Conservation (phyloP, 2,113 vertebrate species). For the Ia io region DNA sequence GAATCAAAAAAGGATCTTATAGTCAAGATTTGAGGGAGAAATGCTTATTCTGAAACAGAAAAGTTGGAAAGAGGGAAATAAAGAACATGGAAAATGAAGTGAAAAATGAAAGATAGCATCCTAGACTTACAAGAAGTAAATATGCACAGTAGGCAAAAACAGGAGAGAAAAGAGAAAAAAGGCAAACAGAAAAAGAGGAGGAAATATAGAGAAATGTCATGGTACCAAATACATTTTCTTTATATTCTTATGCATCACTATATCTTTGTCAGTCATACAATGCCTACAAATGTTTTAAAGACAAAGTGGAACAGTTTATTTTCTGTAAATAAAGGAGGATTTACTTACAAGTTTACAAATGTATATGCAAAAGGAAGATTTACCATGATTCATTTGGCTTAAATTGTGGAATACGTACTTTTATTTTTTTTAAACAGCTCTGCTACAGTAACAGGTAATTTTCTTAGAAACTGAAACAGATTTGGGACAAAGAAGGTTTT, state of each 20-base stretch:
- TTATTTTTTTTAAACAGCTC: background rate
- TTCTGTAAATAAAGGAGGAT: background rate
- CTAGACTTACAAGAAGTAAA: background rate
- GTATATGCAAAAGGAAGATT: background rate
- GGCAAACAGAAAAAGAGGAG: background rate
- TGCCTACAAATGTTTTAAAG: background rate
- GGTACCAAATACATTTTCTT: background rate
- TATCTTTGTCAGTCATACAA: background rate
- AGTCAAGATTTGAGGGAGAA: background rate
- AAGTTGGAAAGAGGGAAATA: background rate
- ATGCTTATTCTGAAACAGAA: background rate
- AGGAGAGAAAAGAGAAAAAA: background rate
- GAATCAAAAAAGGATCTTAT: background rate
- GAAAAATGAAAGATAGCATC: background rate
- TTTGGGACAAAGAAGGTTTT: conserved; percentile 42
- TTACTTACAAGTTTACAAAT: background rate
- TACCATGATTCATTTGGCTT: background rate
- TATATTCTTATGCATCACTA: background rate
- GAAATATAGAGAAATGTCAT: background rate
- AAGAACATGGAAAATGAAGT: background rate
- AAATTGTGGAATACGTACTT: background rate
- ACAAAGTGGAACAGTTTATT: background rate
- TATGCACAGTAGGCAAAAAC: background rate
- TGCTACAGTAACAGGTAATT: conserved; percentile 56
- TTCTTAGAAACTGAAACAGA: conserved; percentile 50